Base-by-base conservation (phyloP, 2,888 invertebrate species). In the Andrena chrysosceles region DNA sequence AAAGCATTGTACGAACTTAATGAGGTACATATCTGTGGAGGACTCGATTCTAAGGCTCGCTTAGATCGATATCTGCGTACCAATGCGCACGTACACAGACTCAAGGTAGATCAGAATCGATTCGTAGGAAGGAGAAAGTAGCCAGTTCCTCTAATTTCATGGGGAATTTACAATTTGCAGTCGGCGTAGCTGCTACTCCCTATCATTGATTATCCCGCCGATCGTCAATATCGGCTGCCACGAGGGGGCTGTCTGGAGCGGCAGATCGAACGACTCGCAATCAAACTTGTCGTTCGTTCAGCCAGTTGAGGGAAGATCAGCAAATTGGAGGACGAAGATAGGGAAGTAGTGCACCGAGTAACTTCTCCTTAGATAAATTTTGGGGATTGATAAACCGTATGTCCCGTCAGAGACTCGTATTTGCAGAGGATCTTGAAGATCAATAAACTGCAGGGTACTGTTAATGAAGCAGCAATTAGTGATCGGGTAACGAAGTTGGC, bases 391-490 rank as follows among this genome's bases (percentile, higher is more conserved):
- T 42, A 4, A 67, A 16, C 26, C 1, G 8, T 33, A 5, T 59
- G 4, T 13, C n/a, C 7, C 6, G 20, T 82, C 80, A 85, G 76
- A 74, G 60, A 52, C 56, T 66, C 52, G 83, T 85, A 81, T 84
- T 85, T 85, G 78, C 68, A 72, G 35, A 49, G 75, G 85, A 54
- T 69, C 81, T 79, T 89, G 88, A 84, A 89, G 91, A 90, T 91
- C 89, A 89, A 90, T 91, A 89, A 89, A 85, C 83, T 78, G 74
- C 56, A 56, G 73, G 63, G 77, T 85, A 73, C 85, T 80, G 85
- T 88, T 90, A 90, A 90, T 86, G 85, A 91, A 85, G 84, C 85
- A 77, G 86, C 89, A 91, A 91, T 92, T 90, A 89, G 85, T 87
- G 82, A 84, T 31, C 70, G 73, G 20, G 60, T 77, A 69, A 84